Conservation (phyloP, 1,140 invertebrate genomes). For the Bilobella aurantiaca region DNA sequence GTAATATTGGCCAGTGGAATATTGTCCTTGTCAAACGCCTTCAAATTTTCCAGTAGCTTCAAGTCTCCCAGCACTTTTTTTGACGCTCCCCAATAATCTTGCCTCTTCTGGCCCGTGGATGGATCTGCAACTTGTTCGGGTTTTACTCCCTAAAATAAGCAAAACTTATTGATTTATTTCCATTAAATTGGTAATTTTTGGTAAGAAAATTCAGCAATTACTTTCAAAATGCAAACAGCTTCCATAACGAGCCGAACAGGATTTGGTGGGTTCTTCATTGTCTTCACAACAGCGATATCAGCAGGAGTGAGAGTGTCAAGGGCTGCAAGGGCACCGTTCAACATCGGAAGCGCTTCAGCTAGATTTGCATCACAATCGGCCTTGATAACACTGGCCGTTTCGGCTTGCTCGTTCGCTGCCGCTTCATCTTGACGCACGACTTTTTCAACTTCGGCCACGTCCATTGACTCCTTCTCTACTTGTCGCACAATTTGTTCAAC, state of each 20-base stretch:
- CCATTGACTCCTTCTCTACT: conserved; percentile 70
- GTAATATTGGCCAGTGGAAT: conserved; percentile 70
- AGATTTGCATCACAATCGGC: conserved; percentile 90
- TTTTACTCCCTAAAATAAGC: conserved; percentile 56
- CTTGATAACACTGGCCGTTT: conserved; percentile 74
- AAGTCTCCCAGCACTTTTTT: conserved; percentile 82
- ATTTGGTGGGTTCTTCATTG: conserved; percentile 93
- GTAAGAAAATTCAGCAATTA: conserved; percentile 38
- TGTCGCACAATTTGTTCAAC: conserved; percentile 67
- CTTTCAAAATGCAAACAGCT: conserved; percentile 86
- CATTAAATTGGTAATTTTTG: conserved; percentile 9
- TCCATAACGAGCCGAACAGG: conserved; percentile 92
- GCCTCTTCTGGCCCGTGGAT: conserved; percentile 59
- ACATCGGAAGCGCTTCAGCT: conserved; percentile 81
- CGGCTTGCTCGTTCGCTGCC: conserved; percentile 62
- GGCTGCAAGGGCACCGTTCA: conserved; percentile 78
- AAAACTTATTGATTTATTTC: conserved; percentile 8
- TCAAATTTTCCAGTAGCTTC: conserved; percentile 72
- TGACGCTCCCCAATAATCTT: conserved; percentile 89
- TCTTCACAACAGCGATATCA: conserved; percentile 90
- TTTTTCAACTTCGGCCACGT: conserved; percentile 58
- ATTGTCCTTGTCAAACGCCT: conserved; percentile 86
- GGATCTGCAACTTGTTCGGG: conserved; percentile 70
- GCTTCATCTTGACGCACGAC: conserved; percentile 56
- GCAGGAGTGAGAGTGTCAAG: conserved; percentile 80